Conservation (phyloP, 1,140 invertebrate species). For the Diachasmimorpha longicaudata region DNA sequence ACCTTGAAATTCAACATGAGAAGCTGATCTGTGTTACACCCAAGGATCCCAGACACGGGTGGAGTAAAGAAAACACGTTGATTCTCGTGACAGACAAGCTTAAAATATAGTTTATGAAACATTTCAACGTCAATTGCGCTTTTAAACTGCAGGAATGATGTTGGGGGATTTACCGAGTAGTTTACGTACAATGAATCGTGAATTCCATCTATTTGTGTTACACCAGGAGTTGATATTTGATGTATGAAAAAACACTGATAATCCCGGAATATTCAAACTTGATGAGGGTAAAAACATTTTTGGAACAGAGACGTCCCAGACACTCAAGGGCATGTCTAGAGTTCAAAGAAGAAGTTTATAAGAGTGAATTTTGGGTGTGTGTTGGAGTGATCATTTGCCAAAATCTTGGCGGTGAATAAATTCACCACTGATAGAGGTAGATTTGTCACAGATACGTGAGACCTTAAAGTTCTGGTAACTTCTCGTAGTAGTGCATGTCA, state of each 20-base stretch:
- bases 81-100: neutral
- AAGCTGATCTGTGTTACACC: neutral
- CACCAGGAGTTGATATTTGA: neutral
- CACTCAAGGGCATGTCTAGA: constrained; percentile 6
- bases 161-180: neutral
- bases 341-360: constrained; percentile 2
- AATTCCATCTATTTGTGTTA: neutral
- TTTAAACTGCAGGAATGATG: neutral
- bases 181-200: neutral
- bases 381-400: constrained; percentile 1
- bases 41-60: neutral
- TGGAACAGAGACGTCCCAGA: neutral
- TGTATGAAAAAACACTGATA: neutral
- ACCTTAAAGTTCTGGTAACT: neutral
- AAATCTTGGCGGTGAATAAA: neutral
- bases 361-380: neutral
- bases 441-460: neutral
- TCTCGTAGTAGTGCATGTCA: neutral
- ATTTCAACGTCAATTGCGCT: neutral
- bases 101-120: neutral
- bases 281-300: neutral
- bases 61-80: neutral
- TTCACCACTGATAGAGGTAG: neutral
- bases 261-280: neutral
- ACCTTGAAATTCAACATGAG: no score